Conservation (phyloP, 1,140 invertebrate species). For the Pogonomyrmex barbatus region DNA sequence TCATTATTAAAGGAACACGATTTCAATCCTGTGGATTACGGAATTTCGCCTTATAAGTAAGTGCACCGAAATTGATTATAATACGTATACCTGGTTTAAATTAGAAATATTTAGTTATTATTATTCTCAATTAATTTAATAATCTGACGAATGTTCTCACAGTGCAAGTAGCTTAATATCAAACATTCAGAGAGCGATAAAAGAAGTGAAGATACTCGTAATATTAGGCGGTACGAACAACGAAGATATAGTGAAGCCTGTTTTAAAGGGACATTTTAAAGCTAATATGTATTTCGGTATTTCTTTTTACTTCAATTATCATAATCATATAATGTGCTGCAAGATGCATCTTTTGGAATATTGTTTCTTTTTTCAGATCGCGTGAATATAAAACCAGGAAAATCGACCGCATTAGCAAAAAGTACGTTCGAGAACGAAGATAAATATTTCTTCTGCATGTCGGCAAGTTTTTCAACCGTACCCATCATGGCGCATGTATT, state of each 20-base stretch:
- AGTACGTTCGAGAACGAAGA: slow-evolving; percentile 87
- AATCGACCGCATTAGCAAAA: slow-evolving; percentile 98
- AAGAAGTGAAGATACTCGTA: slow-evolving; percentile 91
- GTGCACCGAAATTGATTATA: slow-evolving; percentile 61
- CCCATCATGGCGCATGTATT: slow-evolving; percentile 94
- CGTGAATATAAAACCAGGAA: slow-evolving; percentile 98
- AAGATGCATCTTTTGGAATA: neutral
- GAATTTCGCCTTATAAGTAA: slow-evolving; percentile 90
- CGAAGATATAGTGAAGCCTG: neutral
- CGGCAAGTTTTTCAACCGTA: slow-evolving; percentile 98
- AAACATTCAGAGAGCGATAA: slow-evolving; percentile 87
- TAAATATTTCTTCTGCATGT: slow-evolving; percentile 96
- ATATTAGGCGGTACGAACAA: slow-evolving; percentile 91
- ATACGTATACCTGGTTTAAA: neutral
- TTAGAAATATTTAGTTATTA: too few species aligned
- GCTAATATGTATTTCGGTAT: slow-evolving; percentile 94
- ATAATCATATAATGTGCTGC: neutral
- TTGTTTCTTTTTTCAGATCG: slow-evolving; percentile 84
- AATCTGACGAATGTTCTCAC: slow-evolving; percentile 40
- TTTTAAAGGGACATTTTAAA: slow-evolving; percentile 70
- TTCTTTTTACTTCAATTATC: neutral
- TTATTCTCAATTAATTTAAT: neutral
- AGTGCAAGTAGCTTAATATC: slow-evolving; percentile 88
- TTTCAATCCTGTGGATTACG: slow-evolving; percentile 88
- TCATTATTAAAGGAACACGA: slow-evolving; percentile 89